Base-by-base conservation (phyloP, 2,888 invertebrate species). In the Acanthacorydalis orientalis region DNA sequence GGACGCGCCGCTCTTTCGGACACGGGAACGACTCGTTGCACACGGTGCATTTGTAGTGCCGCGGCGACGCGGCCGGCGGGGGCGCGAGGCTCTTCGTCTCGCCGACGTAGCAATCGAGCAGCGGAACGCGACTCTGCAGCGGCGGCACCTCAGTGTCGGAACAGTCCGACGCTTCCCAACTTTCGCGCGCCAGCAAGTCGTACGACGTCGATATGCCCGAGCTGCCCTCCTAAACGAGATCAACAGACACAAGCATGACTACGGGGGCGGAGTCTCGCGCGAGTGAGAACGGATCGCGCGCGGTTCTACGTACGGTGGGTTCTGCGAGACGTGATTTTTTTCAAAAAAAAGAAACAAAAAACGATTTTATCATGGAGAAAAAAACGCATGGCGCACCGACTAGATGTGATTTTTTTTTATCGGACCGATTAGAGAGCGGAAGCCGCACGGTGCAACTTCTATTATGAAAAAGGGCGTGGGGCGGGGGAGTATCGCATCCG, bases 81-180 rank as follows among this genome's bases (percentile, higher is more conserved):
- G 8, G 61, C 60, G 12, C 54, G 52, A 44, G 60, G 60, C 44
- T 58, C 55, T 34, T 55, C 51, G 33, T 53, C 11, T 46, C 44
- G 32, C 44, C 33, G 40, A 12, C 48, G 45, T 48, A 51, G 38
- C 16, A 39, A 34, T 48, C 41, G 33, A 63, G 61, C 11, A 63
- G 64, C 1, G 68, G 53, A 46, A 56, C 68, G 65, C 69, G 56
- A 69, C 72, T 72, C 52, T 55, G 57, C 41, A 56, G 52, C 14
- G 57, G 56, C 37, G 53, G 53, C 43, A 50, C 53, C 59, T 56
- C 73, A 72, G 48, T 69, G 52, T 80, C 79, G 0, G 79, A 80
- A n/a, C 76, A 75, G 57, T 80, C 80, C 0, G 78, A 78, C 49
- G 74, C 74, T 52, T 70, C 71, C 80, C 80, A 81, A 57, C 74